These are phyloP conservation scores for Nemapogon koenigi DNA, from an alignment of 2,888 invertebrate species.

Conservation along the genomic window DNA sequence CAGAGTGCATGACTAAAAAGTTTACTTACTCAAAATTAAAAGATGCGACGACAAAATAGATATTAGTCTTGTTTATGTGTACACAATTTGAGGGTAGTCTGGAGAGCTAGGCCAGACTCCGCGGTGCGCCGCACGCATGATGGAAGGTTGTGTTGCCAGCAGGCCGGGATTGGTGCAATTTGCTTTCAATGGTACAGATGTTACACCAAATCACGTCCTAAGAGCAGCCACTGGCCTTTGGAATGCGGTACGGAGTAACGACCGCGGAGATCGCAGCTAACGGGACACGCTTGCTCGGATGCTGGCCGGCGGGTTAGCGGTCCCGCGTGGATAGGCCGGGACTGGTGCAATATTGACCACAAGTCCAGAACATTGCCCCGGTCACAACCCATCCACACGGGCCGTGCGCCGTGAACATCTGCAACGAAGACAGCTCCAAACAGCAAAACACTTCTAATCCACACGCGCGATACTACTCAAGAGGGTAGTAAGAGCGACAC, in stretches of 20 bases:
- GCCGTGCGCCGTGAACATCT: conserved; percentile 35
- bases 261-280: conserved; percentile 8
- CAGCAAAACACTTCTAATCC: background rate
- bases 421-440: background rate
- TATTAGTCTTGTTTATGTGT: too few species aligned
- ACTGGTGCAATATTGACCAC: conserved; percentile 64
- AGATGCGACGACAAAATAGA: too few species aligned
- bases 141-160: too few species aligned
- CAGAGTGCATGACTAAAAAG: too few species aligned
- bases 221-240: conserved; percentile 44
- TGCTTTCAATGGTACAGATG: conserved; percentile 47
- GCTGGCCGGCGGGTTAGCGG: conserved; percentile 45
- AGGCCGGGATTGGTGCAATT: conserved; percentile 67
- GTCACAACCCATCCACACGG: conserved; percentile 60
- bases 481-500: conserved; percentile 21
- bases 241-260: conserved; percentile 6
- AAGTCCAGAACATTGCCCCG: conserved; percentile 57
- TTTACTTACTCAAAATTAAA: too few species aligned
- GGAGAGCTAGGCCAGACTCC: too few species aligned
- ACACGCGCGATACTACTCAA: conserved; percentile 18
- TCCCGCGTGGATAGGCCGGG: conserved; percentile 66
- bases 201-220: conserved; percentile 64
- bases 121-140: too few species aligned
- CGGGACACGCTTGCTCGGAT: conserved; percentile 8
- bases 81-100: too few species aligned